A percentile compares a stretch with the other conserved stretches of the same genome.
phyloP scores from a whole-genome alignment of 1,140 invertebrate species.

The Matsumurasca onukii region DNA sequence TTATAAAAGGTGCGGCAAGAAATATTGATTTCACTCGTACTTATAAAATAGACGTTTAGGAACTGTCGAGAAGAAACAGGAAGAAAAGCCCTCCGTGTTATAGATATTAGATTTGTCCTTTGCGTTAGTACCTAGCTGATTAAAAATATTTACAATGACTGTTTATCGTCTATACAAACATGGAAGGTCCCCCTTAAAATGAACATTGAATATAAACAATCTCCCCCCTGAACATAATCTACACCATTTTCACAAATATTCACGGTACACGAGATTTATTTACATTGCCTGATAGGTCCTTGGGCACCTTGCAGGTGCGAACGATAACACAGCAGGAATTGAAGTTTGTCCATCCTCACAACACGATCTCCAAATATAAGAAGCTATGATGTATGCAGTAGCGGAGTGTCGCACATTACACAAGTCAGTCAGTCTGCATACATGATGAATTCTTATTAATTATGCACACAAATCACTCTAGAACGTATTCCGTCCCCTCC shows the following conservation, averaged over 20 bases:
- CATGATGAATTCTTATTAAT: slow-evolving; percentile 22
- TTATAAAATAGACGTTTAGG: no score
- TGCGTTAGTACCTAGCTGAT: background rate
- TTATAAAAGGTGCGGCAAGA: no score
- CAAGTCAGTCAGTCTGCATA: slow-evolving; percentile 17
- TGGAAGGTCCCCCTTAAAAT: slow-evolving; percentile 39
- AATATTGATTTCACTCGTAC: no score
- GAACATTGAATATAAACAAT: slow-evolving; percentile 39
- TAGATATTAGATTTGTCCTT: slow-evolving; percentile 11
- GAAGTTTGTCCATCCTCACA: slow-evolving; percentile 30
- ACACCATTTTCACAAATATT: slow-evolving; percentile 36
- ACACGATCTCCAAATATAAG: slow-evolving; percentile 27
- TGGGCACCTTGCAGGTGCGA: slow-evolving; percentile 10
- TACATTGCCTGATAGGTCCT: slow-evolving; percentile 27
- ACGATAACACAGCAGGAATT: slow-evolving; percentile 26
- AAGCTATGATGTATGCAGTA: background rate
- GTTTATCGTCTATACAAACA: slow-evolving; percentile 32
- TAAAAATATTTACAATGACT: slow-evolving; percentile 31
- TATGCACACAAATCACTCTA: slow-evolving; percentile 28
- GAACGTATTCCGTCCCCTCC: slow-evolving; percentile 16
- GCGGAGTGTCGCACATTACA: background rate
- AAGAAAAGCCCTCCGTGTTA: no score
- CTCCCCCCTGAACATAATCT: slow-evolving; percentile 21
- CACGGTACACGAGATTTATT: slow-evolving; percentile 33
- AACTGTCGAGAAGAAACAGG: no score